Base-by-base conservation (phyloP, 1,140 invertebrate genomes). In the Anastatus disparis region DNA sequence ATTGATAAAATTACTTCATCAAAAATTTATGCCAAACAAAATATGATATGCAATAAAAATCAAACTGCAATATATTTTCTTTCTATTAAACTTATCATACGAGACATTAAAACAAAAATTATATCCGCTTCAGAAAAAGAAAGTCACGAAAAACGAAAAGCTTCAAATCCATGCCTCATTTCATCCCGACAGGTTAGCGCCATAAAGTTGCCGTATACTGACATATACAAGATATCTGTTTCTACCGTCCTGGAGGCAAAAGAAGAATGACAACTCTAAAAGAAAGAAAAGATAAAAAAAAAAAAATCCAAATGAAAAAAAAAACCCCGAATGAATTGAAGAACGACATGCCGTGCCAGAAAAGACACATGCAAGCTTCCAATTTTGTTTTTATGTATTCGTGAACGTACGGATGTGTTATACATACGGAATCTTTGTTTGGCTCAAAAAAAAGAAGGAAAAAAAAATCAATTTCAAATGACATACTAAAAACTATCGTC, bases 391-490 rank as follows among this genome's bases (percentile, higher is more conserved):
- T 9, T 44, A 44, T 15, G 12, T 9, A 3, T 15, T 44, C 12
- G 6, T 3, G 42, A 3, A 6, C 10, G 15, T 44, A 44, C 42
- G 15, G 42, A 15, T 3, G 42, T 15, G 12, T 3, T 10, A 17
- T n/a, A 44, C 15, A 44, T 17, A 44, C 3, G n/a, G 7, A 44
- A 7, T 44, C 7, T 7, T 13, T 35, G 17, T n/a, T n/a, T n/a
- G n/a, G n/a, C n/a, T n/a, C n/a, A n/a, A n/a, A n/a, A n/a, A n/a
- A n/a, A n/a, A n/a, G n/a, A n/a, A n/a, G 3, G 22, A n/a, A n/a
- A n/a, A n/a, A 53, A 53, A 53, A 53, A 53, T 53, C 52, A 13
- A 53, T 53, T 15, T 15, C 2, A 53, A 53, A 29, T 53, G 52
- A 29, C 27, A n/a, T 29, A 15, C 9, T 10, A 29, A 20, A n/a